These are phyloP conservation scores for Heliopora coerulea DNA, from an alignment of 92 coral and sea anemone species.

Conservation along the genomic window DNA sequence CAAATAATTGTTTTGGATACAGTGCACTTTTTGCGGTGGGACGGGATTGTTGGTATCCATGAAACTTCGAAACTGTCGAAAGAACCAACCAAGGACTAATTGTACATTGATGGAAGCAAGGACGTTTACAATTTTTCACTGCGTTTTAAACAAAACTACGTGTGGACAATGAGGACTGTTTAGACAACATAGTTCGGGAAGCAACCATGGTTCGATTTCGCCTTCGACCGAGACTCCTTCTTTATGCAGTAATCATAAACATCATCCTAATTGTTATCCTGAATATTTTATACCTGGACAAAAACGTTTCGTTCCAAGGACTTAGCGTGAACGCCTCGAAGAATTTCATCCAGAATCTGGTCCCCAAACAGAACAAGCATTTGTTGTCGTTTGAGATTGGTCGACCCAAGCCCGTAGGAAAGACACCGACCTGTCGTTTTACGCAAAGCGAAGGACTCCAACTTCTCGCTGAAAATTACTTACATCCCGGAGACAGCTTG, in stretches of 20 bases:
- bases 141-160: background rate
- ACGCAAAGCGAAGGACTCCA: slow-evolving; percentile 42
- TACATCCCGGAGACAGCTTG: background rate
- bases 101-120: no score
- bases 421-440: slow-evolving; percentile 23
- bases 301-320: slow-evolving; percentile 1
- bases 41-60: no score
- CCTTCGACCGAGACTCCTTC: slow-evolving; percentile 4
- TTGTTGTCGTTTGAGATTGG: slow-evolving; percentile 41
- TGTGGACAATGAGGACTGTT: background rate
- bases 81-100: no score
- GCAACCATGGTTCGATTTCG: slow-evolving; percentile 21
- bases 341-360: slow-evolving; percentile 30
- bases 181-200: background rate
- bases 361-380: slow-evolving; percentile 37
- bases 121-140: no score
- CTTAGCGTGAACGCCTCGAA: slow-evolving; percentile 32
- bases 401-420: slow-evolving; percentile 30
- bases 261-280: background rate
- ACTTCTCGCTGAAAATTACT: slow-evolving; percentile 21
- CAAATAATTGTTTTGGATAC: no score
- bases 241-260: background rate
- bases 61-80: no score
- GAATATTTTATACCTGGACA: slow-evolving; percentile 17
- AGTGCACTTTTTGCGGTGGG: no score